These are phyloP conservation scores for Dermochelys coriacea DNA, from an alignment of 2,797 vertebrate species.

Conservation along the genomic window DNA sequence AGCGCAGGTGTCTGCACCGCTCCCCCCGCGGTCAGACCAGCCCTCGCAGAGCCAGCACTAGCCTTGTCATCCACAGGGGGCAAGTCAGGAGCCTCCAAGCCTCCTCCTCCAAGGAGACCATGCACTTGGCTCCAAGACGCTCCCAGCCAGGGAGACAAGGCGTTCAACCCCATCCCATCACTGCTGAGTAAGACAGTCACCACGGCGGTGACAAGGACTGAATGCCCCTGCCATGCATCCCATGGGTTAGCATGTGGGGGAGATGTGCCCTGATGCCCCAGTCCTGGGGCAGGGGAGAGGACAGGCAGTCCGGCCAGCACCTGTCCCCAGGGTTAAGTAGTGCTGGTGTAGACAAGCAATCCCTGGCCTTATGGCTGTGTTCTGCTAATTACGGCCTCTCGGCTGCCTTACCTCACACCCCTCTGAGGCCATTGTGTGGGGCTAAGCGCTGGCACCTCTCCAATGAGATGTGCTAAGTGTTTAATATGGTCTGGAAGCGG, in stretches of 20 bases:
- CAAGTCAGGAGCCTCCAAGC: too few relatives aligned
- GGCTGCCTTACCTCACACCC: not conserved
- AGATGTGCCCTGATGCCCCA: not conserved
- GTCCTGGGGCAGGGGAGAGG: too few relatives aligned
- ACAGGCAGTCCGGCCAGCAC: too few relatives aligned
- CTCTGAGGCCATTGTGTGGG: fast-evolving
- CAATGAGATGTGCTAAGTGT: not conserved
- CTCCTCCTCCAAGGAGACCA: too few relatives aligned
- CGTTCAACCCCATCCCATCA: not conserved
- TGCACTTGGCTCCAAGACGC: too few relatives aligned
- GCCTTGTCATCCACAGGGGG: too few relatives aligned
- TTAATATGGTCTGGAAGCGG: not conserved
- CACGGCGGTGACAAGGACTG: too few relatives aligned
- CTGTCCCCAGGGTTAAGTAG: too few relatives aligned
- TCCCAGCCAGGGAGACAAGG: not conserved
- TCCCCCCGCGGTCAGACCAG: not conserved
- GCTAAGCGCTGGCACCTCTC: not conserved
- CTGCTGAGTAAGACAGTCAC: not conserved
- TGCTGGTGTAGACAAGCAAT: not conserved
- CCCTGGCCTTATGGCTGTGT: not conserved
- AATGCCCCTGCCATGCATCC: not conserved
- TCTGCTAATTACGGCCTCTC: not conserved
- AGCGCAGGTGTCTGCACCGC: not conserved
- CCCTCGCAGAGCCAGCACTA: not conserved
- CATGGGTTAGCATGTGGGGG: too few relatives aligned